Base-by-base conservation (phyloP, 2,113 vertebrate species). In the Monopterus albus region DNA sequence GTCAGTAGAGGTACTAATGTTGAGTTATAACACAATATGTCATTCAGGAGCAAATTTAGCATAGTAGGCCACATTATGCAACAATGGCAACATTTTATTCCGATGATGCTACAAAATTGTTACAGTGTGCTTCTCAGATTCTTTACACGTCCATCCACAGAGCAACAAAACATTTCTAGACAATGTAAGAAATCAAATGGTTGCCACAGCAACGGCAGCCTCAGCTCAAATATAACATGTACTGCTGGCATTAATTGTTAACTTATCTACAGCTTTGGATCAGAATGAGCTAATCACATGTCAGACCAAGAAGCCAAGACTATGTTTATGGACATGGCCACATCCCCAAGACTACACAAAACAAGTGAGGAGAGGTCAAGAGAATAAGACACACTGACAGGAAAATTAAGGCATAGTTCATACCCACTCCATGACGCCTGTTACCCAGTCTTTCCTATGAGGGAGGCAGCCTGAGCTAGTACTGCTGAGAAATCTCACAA, bases 191-290 rank as follows among this genome's bases (percentile, higher is more conserved):
- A 68, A 23, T 79, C 61, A 76, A 65, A 79, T 2, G 14, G 76
- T 83, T 78, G 42, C 65, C 70, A 47, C 17, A 50, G 81, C 52
- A 85, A 86, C 67, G 25, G 43, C 73, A 69, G 67, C 38, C 52
- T 79, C 20, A 49, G 14, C n/a, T 69, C 18, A 47, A 70, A 53
- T 45, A 7, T 7, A 40, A 35, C 40, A 69, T 55, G 33, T 64
- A 21, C 21, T 35, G 39, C 15, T 29, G 53, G 28, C 51, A 73
- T 55, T 63, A 36, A 55, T 57, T 71, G 52, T 62, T 46, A 36
- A 51, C 18, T 60, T 28, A 17, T 69, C 29, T 60, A 11, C 49
- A 13, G 42, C 57, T 66, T 51, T 29, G 7, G 23, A n/a, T 58
- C 20, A 49, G 21, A 66, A 43, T 53, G 20, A 38, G 55, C 43